Base-by-base conservation (phyloP, 1,140 invertebrate species). In the Caenorhabditis inopinata region DNA sequence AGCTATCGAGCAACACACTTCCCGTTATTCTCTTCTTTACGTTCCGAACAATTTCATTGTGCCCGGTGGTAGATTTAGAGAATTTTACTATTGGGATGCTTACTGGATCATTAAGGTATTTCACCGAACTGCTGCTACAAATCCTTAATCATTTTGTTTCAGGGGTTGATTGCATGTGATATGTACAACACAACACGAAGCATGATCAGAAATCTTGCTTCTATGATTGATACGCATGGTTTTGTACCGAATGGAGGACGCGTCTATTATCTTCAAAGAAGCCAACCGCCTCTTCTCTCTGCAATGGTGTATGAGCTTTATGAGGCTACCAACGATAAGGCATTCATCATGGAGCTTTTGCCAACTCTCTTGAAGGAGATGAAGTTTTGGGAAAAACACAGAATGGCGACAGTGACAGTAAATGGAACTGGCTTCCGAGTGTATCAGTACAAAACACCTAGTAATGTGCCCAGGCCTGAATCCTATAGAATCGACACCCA, bases 81-180 rank as follows among this genome's bases (percentile, higher is more conserved):
- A 94, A 14, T 84, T 95, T 85, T 97, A 96, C 88, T 96, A 96
- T 88, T 96, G 94, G 94, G 95, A 96, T 86, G 95, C 94, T 0
- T 96, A 94, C 87, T 96, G 95, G 95, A 95, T 96, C 35, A 90
- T 96, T 45, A 92, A 93, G 79, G n/a, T n/a, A n/a, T n/a, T n/a
- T n/a, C n/a, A n/a, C n/a, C n/a, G n/a, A n/a, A n/a, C n/a, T n/a
- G n/a, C n/a, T n/a, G n/a, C n/a, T n/a, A n/a, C n/a, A n/a, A n/a
- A n/a, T n/a, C n/a, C n/a, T n/a, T n/a, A n/a, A n/a, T n/a, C n/a
- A n/a, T n/a, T n/a, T n/a, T n/a, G n/a, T n/a, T n/a, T n/a, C n/a
- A n/a, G n/a, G 84, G 81, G 11, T 51, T 83, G 12, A 42, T 83
- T 14, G 73, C 58, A 6, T 83, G 51, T 23, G 78, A 81, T 11